Evolutionary conservation across 2,888 invertebrate genomes (phyloP).

Genomic region (Drosophila demipolita): DNA sequence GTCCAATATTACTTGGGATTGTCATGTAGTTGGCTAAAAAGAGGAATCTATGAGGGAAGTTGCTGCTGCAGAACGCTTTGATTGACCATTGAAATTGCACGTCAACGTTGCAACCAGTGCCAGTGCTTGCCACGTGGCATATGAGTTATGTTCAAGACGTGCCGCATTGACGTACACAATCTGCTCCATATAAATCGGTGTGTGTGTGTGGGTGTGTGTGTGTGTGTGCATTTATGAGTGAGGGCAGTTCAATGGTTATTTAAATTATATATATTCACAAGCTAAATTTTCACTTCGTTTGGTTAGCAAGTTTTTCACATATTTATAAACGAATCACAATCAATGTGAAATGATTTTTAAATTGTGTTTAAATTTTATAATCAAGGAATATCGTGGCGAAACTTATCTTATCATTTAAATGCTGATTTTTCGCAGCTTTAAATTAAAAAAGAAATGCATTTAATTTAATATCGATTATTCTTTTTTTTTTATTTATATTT

Average conservation of each 20-base stretch:
- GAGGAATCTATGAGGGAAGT: slow-evolving; percentile 50
- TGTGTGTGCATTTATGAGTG: background rate
- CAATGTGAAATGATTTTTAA: background rate
- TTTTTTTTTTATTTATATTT: background rate
- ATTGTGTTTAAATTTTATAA: background rate
- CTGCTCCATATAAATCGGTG: background rate
- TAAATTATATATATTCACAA: background rate
- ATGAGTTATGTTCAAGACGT: slow-evolving; percentile 69
- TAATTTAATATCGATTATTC: background rate
- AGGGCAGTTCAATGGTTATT: slow-evolving; percentile 26
- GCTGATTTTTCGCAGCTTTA: background rate
- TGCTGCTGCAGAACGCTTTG: slow-evolving; percentile 56
- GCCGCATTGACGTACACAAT: slow-evolving; percentile 42
- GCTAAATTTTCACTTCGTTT: background rate
- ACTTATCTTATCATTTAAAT: background rate
- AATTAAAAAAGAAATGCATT: background rate
- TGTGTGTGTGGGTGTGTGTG: slow-evolving; percentile 1
- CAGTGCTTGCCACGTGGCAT: slow-evolving; percentile 56
- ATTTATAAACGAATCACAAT: background rate
- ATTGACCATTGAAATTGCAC: slow-evolving; percentile 79
- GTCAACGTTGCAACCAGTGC: slow-evolving; percentile 46
- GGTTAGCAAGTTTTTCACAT: background rate
- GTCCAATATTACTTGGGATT: slow-evolving; percentile 70
- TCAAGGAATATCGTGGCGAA: background rate
- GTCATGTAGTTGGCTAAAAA: slow-evolving; percentile 54